Conservation (phyloP, 2,888 invertebrate genomes). For the Cephus nigrinus region DNA sequence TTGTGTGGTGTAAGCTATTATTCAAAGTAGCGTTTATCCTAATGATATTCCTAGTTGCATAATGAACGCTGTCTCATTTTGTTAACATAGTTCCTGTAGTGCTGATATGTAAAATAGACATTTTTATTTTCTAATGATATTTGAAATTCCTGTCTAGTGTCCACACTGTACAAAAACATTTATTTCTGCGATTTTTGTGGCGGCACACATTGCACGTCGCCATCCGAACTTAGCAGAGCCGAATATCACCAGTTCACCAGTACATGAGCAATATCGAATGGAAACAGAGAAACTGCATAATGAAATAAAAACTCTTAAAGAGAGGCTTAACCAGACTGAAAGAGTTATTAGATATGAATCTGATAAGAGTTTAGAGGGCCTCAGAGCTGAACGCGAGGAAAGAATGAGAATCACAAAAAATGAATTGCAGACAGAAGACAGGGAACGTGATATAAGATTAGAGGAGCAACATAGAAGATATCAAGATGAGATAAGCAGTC, state of each 20-base stretch:
- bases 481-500: slow-evolving; percentile 51
- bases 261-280: slow-evolving; percentile 65
- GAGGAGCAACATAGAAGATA: slow-evolving; percentile 50
- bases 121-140: background rate
- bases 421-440: slow-evolving; percentile 50
- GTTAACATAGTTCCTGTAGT: background rate
- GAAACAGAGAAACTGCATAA: slow-evolving; percentile 75
- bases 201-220: slow-evolving; percentile 73
- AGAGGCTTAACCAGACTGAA: slow-evolving; percentile 73
- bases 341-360: slow-evolving; percentile 67
- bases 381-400: slow-evolving; percentile 24
- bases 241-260: slow-evolving; percentile 42
- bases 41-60: background rate
- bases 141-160: slow-evolving; percentile 66
- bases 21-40: background rate
- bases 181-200: slow-evolving; percentile 73
- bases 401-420: slow-evolving; percentile 51
- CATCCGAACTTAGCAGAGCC: slow-evolving; percentile 64
- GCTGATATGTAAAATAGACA: background rate
- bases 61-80: background rate
- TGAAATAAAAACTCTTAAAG: slow-evolving; percentile 75
- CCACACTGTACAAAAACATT: slow-evolving; percentile 77
- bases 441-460: slow-evolving; percentile 66
- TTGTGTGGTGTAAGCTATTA: background rate
- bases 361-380: slow-evolving; percentile 28